Base-by-base conservation (phyloP, 1,140 invertebrate species). In the Calycopis cecrops region DNA sequence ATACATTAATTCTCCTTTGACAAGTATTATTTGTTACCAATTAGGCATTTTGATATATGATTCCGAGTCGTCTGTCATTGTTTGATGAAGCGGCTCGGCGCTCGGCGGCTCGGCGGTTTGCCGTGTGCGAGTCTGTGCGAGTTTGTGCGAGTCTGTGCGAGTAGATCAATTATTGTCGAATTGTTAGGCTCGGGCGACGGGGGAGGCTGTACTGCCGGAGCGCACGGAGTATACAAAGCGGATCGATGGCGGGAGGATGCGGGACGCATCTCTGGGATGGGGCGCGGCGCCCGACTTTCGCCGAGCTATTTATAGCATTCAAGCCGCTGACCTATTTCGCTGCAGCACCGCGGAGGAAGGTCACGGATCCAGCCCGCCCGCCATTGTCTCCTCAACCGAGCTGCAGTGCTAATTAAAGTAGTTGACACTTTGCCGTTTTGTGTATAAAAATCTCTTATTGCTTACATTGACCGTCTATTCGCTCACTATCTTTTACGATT, bases 221-320 rank as follows among this genome's bases (percentile, higher is more conserved):
- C 49, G 35, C 35, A 37, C 42, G 62, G 66, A 62, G 56, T 60
- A 60, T 51, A 55, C 54, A 61, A 35, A 60, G 61, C 54, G 70
- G 79, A 83, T 81, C 79, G 79, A 83, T 83, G 74, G 61, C 69
- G 67, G 67, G 64, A 65, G 67, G 73, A 48, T 60, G 64, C 64
- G 79, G 65, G 64, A 62, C 63, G 65, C 21, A 63, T 60, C 62
- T 61, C 60, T 63, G 71, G 73, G 71, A 74, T 68, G 81, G 73
- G 78, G 77, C 59, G 73, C 71, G 82, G 73, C 78, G 79, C 69
- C 80, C 83, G 77, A 83, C 80, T 84, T 83, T 81, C 78, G 69
- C 79, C 78, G 69, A 81, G 83, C 83, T 86, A 86, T 86, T 85
- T 85, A 86, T 86, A 86, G 78, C 78, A 81, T 75, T 82, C 72